A percentile compares a stretch with the other conserved stretches of the same genome.
These are phyloP conservation scores for Ennomos erosarius DNA, from an alignment of 2,888 invertebrate genomes.

Conservation along the genomic window DNA sequence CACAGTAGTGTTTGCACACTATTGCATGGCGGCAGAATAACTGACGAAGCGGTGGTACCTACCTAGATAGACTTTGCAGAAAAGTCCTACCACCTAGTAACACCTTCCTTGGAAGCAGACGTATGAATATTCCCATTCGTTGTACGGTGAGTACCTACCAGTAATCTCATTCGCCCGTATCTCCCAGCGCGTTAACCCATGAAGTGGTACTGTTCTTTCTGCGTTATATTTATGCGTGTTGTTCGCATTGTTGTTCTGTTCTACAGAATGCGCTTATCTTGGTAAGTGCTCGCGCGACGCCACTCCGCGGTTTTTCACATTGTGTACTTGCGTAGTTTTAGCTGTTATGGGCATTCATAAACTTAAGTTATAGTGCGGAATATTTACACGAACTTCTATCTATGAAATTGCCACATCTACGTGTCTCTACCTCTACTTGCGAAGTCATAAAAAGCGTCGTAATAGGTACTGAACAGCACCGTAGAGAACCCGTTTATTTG, in stretches of 20 bases:
- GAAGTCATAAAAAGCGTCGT: too few relatives aligned
- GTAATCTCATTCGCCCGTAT: conserved; percentile 32
- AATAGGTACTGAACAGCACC: background rate
- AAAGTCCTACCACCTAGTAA: too few relatives aligned
- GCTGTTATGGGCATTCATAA: conserved; percentile 33
- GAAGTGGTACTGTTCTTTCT: conserved; percentile 34
- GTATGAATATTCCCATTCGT: too few relatives aligned
- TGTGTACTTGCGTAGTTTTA: conserved; percentile 30
- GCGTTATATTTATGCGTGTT: conserved; percentile 52
- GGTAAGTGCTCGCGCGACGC: conserved; percentile 43
- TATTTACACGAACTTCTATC: background rate
- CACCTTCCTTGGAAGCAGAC: too few relatives aligned
- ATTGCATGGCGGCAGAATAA: too few relatives aligned
- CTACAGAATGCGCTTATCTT: conserved; percentile 41
- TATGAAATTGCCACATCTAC: background rate
- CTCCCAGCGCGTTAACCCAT: conserved; percentile 5
- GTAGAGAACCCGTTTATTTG: too few relatives aligned
- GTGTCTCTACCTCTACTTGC: background rate
- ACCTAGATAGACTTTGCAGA: too few relatives aligned
- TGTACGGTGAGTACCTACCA: background rate
- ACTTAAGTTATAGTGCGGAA: conserved; percentile 24
- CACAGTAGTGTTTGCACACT: too few relatives aligned
- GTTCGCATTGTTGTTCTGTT: conserved; percentile 45
- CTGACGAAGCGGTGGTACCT: too few relatives aligned
- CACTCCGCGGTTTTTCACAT: conserved; percentile 37